Evolutionary conservation across 2,888 invertebrate species (phyloP).

Genomic region (Callosobruchus maculatus): DNA sequence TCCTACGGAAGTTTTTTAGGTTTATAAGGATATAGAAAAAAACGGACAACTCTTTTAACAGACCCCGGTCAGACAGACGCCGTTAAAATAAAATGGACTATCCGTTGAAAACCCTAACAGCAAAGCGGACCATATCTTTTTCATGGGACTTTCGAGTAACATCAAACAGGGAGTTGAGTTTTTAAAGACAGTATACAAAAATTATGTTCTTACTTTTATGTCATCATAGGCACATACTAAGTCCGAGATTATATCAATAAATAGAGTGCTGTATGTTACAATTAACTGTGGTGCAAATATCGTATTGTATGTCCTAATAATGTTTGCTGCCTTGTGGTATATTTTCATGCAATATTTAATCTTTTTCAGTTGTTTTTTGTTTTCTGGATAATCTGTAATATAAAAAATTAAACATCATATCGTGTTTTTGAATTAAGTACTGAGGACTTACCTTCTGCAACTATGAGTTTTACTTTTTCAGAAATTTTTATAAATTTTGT

Average conservation of each 20-base stretch:
- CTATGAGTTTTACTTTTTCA: not conserved
- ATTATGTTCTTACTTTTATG: constrained; percentile 19
- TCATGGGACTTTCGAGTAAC: too few relatives aligned
- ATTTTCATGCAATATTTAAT: constrained; percentile 22
- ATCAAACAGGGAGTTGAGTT: not conserved
- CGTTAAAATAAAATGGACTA: too few relatives aligned
- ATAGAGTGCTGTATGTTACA: constrained; percentile 19
- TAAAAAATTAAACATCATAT: not conserved
- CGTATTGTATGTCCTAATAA: constrained; percentile 20
- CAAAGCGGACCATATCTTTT: too few relatives aligned
- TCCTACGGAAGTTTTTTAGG: too few relatives aligned
- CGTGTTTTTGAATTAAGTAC: not conserved
- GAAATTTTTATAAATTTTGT: not conserved
- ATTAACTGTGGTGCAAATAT: constrained; percentile 26
- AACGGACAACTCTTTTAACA: too few relatives aligned
- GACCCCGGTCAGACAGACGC: too few relatives aligned
- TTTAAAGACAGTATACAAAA: too few relatives aligned
- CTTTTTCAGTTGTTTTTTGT: not conserved
- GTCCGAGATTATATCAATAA: constrained; percentile 23
- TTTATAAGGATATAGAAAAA: too few relatives aligned
- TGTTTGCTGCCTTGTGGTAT: constrained; percentile 22
- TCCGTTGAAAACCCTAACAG: too few relatives aligned
- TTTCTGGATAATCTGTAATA: constrained; percentile 5
- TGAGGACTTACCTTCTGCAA: not conserved
- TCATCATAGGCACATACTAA: constrained; percentile 28